A percentile compares a stretch with the other conserved stretches of the same genome.
phyloP scores from a whole-genome alignment of 2,113 vertebrate species.

The Dryoscopus gambensis region DNA sequence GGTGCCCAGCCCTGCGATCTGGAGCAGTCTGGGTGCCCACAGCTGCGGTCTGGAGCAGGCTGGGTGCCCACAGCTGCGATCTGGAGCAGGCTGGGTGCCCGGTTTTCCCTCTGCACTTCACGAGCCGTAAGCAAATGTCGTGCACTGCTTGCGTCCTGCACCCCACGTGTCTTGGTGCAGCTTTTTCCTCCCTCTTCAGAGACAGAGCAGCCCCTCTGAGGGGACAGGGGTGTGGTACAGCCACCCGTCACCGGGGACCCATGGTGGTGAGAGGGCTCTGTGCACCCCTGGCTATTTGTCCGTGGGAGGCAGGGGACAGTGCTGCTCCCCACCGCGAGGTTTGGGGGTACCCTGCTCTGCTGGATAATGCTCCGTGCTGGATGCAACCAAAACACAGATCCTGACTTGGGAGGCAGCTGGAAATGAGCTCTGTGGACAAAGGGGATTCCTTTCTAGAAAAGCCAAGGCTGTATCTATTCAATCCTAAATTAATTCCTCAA shows the following conservation, averaged over 20 bases:
- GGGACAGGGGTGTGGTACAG: no score
- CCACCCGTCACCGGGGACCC: neutral
- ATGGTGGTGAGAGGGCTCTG: fast-evolving
- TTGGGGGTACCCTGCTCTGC: neutral
- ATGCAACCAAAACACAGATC: no score
- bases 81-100: neutral
- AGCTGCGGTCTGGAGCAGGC: no score
- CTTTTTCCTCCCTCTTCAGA: neutral
- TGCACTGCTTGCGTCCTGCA: fast-evolving
- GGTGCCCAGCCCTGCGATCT: neutral
- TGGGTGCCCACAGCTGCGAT: no score
- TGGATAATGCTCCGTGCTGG: no score
- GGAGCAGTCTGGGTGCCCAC: neutral
- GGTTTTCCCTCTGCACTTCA: neutral
- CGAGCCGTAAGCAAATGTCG: fast-evolving
- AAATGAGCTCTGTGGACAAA: fast-evolving
- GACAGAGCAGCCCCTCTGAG: neutral
- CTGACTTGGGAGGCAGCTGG: neutral
- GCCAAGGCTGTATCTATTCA: neutral
- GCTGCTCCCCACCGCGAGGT: neutral
- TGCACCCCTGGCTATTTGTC: neutral
- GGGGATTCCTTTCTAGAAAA: neutral
- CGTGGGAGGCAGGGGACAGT: neutral
- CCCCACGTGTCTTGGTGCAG: fast-evolving
- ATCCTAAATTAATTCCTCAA: neutral